Conservation (phyloP, 2,888 invertebrate genomes). For the Pyrrhopygopsis socrates region DNA sequence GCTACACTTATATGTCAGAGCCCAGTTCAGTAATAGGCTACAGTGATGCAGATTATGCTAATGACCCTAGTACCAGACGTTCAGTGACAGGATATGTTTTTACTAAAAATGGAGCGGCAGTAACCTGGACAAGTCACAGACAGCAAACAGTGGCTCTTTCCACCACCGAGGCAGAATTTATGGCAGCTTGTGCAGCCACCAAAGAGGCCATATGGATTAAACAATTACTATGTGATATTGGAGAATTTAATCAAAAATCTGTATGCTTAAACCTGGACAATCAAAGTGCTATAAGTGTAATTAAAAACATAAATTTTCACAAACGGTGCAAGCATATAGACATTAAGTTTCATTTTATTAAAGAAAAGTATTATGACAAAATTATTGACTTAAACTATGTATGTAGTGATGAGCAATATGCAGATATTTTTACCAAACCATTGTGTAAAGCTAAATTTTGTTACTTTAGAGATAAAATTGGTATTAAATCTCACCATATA, state of each 20-base stretch:
- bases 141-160: constrained; percentile 54
- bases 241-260: constrained; percentile 45
- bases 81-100: constrained; percentile 14
- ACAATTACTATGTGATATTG: constrained; percentile 39
- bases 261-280: constrained; percentile 35
- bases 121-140: constrained; percentile 30
- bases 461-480: no score
- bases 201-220: constrained; percentile 59
- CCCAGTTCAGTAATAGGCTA: constrained; percentile 31
- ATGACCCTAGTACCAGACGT: constrained; percentile 30
- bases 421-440: constrained; percentile 47
- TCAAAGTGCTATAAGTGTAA: constrained; percentile 52
- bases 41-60: constrained; percentile 77
- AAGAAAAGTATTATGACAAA: constrained; percentile 47
- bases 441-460: constrained; percentile 33
- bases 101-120: not conserved
- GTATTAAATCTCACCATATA: no score
- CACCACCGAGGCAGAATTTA: constrained; percentile 60
- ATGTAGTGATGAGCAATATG: constrained; percentile 36
- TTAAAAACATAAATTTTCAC: constrained; percentile 65
- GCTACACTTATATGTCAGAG: not conserved
- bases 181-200: constrained; percentile 60
- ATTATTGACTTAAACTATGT: constrained; percentile 45
- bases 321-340: constrained; percentile 63
- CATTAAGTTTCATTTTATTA: constrained; percentile 56